Evolutionary conservation across 2,888 invertebrate species (phyloP), one percentile per base, ranked within the genome.

Genomic region (Microctonus brassicae): DNA sequence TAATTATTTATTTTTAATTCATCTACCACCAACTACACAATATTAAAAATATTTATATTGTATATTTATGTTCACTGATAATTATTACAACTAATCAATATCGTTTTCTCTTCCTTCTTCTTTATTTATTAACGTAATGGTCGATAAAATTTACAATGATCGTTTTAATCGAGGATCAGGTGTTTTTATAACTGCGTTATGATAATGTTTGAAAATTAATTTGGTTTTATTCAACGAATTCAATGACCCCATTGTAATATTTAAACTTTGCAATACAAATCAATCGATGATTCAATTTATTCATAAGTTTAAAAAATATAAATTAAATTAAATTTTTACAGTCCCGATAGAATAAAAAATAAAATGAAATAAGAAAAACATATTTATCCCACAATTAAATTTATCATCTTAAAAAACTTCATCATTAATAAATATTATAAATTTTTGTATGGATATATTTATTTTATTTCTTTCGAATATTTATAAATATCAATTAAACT

Each of bases 231-330:
- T 74, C 69, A 65, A 77, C 76, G 75, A 79, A 80, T 81, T 73
- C 81, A 60, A 61, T 80, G 82, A 83, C 83, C 82, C 29, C 29
- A 29, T 5, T 29, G 29, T 5, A 68, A 64, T 70, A 60, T 75
- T 47, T 67, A 63, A 64, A 75, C 69, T 84, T 82, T 80, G 79
- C 78, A 76, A 79, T 77, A 76, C 80, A 81, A 82, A 83, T 82
- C 7, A 20, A 9, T 11, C 53, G n/a, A 36, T 33, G 6, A 33
- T n/a, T 55, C 33, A 11, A 11, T 13, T 13, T 36, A 29, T 11
- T 7, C 2, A 55, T 33, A n/a, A 60, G 20, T 57, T 17, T 10
- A 13, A 3, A 13, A n/a, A n/a, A n/a, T n/a, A n/a, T n/a, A n/a
- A n/a, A n/a, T n/a, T n/a, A n/a, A n/a, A n/a, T n/a, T n/a, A n/a